These are phyloP conservation scores for Tipula unca DNA, from an alignment of 2,888 invertebrate genomes.

Conservation along the genomic window DNA sequence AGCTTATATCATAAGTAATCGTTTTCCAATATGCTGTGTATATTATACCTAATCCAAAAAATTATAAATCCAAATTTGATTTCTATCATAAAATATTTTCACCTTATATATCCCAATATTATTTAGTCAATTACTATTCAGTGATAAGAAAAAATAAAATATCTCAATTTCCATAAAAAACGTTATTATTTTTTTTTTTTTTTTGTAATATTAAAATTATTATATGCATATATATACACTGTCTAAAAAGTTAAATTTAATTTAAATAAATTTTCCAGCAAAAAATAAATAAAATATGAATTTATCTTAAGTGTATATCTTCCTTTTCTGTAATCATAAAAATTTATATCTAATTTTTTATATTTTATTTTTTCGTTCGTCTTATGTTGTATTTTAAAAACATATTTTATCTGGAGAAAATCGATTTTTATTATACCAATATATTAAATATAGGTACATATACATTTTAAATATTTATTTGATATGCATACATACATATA, in stretches of 20 bases:
- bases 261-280: not conserved
- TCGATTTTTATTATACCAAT: not conserved
- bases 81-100: not conserved
- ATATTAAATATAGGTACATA: too few relatives aligned
- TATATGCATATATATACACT: not conserved
- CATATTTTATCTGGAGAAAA: not conserved
- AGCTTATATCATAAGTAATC: not conserved
- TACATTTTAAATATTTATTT: not conserved
- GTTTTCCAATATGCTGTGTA: not conserved
- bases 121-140: not conserved
- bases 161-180: not conserved
- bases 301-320: conserved; percentile 8
- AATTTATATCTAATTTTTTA: not conserved
- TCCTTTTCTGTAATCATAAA: not conserved
- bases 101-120: not conserved
- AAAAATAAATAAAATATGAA: not conserved
- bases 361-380: not conserved
- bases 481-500: not conserved
- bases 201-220: not conserved
- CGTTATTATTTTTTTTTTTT: not conserved
- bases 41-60: not conserved
- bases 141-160: not conserved
- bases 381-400: not conserved
- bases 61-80: not conserved
- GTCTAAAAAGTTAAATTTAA: conserved; percentile 4